phyloP scores from a whole-genome alignment of 2,888 invertebrate genomes.

The Torymus tubicola region DNA sequence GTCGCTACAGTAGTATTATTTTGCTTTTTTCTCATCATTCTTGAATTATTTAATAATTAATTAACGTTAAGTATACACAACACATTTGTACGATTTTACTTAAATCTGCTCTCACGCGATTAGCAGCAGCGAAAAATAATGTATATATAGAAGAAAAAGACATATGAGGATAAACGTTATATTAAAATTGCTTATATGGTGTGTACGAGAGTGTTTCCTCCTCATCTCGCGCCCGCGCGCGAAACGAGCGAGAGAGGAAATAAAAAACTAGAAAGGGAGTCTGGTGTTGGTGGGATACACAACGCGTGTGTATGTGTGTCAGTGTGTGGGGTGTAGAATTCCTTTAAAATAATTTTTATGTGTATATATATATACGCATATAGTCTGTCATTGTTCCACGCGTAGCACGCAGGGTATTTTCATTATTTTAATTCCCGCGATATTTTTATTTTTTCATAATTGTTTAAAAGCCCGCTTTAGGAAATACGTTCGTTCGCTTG shows the following conservation, averaged over 20 bases:
- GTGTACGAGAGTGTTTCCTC: conserved; percentile 18
- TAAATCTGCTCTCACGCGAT: conserved; percentile 64
- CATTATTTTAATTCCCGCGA: too few species aligned
- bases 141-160: conserved; percentile 39
- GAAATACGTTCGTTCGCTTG: conserved; percentile 26
- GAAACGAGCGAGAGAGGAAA: neutral
- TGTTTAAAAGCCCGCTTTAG: conserved; percentile 39
- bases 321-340: neutral
- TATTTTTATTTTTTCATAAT: too few species aligned
- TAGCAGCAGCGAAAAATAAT: conserved; percentile 68
- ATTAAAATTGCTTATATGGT: conserved; percentile 45
- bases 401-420: neutral
- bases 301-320: conserved; percentile 11
- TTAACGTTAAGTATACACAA: conserved; percentile 76
- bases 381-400: conserved; percentile 27
- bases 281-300: neutral
- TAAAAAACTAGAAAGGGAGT: conserved; percentile 5
- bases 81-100: conserved; percentile 76
- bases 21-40: conserved; percentile 31
- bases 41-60: conserved; percentile 57
- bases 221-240: neutral
- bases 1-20: conserved; percentile 65
- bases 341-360: conserved; percentile 25
- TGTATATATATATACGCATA: conserved; percentile 35
- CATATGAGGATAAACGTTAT: conserved; percentile 22